Base-by-base conservation (phyloP, 2,888 invertebrate species). In the Netelia fuscicornis region DNA sequence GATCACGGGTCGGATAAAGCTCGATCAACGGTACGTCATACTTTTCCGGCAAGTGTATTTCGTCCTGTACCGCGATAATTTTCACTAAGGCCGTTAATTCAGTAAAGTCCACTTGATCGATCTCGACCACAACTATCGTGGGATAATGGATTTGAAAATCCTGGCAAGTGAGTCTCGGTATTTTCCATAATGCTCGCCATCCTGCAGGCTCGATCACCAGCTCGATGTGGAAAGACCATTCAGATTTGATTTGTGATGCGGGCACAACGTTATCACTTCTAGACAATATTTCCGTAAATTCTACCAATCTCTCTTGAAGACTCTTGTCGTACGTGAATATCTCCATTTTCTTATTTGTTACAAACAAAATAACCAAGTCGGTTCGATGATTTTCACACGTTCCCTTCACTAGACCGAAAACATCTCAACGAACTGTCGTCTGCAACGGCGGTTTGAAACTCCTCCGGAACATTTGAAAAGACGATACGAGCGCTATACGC, bases 141-240 rank as follows among this genome's bases (percentile, higher is more conserved):
- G 96, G 96, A 92, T 95, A 96, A 87, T 95, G 95, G 13, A 96
- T 95, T 85, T 95, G 95, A 92, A 96, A 95, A 84, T 95, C 95
- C 89, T 96, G 96, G 89, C 96, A 96, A 54, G 95, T 95, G 3
- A 94, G 91, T 76, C 96, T 95, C 0, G 96, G 95, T 9, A 96
- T 94, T 92, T 96, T 96, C 96, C 96, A 96, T 9, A 96, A 89
- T 0, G 96, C 96, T 89, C 96, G 96, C 96, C 96, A 96, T 0
- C 96, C 96, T 0, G 95, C 95, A 0, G 96, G 95, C 88, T 96
- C 96, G 1, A 96, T 93, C 0, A 95, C 93, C 42, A 96, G 89
- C 89, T 96, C 96, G 0, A 95, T 90, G 87, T 95, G 95, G 87
- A 94, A 95, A 1, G 94, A 92, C 96, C 96, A 96, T 91, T 95